Evolutionary conservation across 2,888 invertebrate genomes (phyloP).

Genomic region (Synanthedon vespiformis): DNA sequence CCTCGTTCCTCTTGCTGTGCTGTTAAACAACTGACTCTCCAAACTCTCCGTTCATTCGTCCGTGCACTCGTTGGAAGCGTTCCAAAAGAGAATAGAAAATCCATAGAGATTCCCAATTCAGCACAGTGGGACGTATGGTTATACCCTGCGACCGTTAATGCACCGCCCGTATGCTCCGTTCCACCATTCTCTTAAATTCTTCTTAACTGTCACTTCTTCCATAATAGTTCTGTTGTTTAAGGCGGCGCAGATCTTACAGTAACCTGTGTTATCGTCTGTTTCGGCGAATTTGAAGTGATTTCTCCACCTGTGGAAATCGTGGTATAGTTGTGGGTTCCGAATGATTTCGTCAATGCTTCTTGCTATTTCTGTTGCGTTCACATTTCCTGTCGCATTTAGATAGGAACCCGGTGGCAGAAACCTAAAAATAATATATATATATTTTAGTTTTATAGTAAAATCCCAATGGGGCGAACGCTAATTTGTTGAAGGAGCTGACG

Average conservation of each 20-base stretch:
- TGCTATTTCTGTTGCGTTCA: conserved; percentile 17
- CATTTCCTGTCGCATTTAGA: conserved; percentile 15
- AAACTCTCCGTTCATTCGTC: no score
- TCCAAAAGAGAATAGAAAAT: no score
- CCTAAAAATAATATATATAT: conserved; percentile 9
- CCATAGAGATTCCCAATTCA: no score
- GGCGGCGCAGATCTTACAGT: conserved; percentile 8
- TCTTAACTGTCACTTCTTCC: background rate
- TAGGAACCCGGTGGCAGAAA: conserved; percentile 23
- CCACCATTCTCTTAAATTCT: conserved; percentile 6
- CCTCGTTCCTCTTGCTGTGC: no score
- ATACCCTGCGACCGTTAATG: no score
- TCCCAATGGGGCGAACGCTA: no score
- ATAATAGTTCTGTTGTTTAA: conserved; percentile 1
- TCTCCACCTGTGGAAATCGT: conserved; percentile 24
- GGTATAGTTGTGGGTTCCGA: conserved; percentile 12
- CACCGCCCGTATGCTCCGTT: background rate
- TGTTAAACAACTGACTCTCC: no score
- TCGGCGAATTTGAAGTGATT: conserved; percentile 12
- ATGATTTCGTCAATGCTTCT: conserved; percentile 16
- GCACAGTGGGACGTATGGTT: no score
- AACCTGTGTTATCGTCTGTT: conserved; percentile 3
- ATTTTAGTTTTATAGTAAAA: no score
- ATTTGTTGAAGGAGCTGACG: no score
- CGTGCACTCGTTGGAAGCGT: no score